A percentile compares a stretch with the other conserved stretches of the same genome.
Conservation (phyloP, 2,888 invertebrate species). For the Eucera pruinosa region DNA sequence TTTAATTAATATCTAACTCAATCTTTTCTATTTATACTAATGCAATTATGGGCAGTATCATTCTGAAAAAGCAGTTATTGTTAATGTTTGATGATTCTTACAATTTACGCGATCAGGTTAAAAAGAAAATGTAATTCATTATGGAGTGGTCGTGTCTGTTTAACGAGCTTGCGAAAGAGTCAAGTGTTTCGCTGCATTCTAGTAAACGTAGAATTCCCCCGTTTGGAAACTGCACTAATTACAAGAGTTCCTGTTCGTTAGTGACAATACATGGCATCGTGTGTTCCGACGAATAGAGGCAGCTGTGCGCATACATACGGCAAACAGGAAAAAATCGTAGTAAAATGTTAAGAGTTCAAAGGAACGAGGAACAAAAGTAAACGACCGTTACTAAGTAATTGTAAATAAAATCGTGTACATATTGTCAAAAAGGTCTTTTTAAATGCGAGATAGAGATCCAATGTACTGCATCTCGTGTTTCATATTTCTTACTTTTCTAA, state of each 20-base stretch:
- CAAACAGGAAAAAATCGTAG: constrained; percentile 15
- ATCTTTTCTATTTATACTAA: too few relatives aligned
- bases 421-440: not conserved
- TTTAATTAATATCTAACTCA: too few relatives aligned
- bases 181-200: constrained; percentile 28
- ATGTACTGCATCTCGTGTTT: not conserved
- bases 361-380: constrained; percentile 9
- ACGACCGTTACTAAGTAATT: not conserved
- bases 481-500: not conserved
- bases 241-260: constrained; percentile 37
- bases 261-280: constrained; percentile 29
- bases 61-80: not conserved
- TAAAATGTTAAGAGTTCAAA: constrained; percentile 25
- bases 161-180: constrained; percentile 15
- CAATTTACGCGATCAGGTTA: not conserved
- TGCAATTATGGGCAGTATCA: not conserved
- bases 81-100: not conserved
- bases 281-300: constrained; percentile 10
- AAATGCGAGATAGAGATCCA: not conserved
- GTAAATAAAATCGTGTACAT: not conserved
- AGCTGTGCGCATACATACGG: constrained; percentile 1
- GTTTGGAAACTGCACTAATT: constrained; percentile 30
- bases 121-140: not conserved
- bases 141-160: not conserved
- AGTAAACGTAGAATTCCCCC: constrained; percentile 13